Percentiles rank a stretch among this genome's conserved stretches.
These are phyloP conservation scores for Drosophila nikananu DNA, from an alignment of 1,140 invertebrate genomes.

Conservation along the genomic window DNA sequence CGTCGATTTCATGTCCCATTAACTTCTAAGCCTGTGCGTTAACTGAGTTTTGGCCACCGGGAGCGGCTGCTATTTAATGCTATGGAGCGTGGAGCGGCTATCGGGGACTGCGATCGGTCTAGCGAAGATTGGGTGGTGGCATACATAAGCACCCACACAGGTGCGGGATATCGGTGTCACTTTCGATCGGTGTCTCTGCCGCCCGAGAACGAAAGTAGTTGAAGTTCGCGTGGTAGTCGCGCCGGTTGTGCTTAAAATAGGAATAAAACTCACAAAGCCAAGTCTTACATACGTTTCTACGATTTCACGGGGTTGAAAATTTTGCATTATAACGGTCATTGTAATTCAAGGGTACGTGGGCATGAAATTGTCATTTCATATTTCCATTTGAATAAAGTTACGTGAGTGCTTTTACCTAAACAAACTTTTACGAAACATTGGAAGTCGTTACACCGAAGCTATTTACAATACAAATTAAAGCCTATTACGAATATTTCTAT, in stretches of 20 bases:
- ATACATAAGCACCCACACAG: slow-evolving; percentile 74
- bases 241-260: slow-evolving; percentile 16
- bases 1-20: slow-evolving; percentile 38
- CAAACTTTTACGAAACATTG: neutral
- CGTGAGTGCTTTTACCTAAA: neutral
- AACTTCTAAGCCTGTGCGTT: slow-evolving; percentile 36
- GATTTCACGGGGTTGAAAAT: neutral
- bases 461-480: too few species aligned
- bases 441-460: neutral
- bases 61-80: slow-evolving; percentile 64
- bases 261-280: neutral
- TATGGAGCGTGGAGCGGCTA: slow-evolving; percentile 26
- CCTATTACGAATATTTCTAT: neutral
- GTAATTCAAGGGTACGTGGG: neutral
- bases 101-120: slow-evolving; percentile 51
- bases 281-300: neutral
- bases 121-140: slow-evolving; percentile 39
- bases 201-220: slow-evolving; percentile 59
- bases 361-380: slow-evolving; percentile 7
- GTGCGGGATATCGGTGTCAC: slow-evolving; percentile 39
- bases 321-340: neutral
- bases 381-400: neutral
- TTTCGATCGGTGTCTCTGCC: slow-evolving; percentile 33
- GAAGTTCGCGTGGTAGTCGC: slow-evolving; percentile 21
- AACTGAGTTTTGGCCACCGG: slow-evolving; percentile 50